A percentile compares a stretch with the other conserved stretches of the same genome.
These are phyloP conservation scores for Egretta garzetta DNA, from an alignment of 2,113 vertebrate genomes.

Conservation along the genomic window DNA sequence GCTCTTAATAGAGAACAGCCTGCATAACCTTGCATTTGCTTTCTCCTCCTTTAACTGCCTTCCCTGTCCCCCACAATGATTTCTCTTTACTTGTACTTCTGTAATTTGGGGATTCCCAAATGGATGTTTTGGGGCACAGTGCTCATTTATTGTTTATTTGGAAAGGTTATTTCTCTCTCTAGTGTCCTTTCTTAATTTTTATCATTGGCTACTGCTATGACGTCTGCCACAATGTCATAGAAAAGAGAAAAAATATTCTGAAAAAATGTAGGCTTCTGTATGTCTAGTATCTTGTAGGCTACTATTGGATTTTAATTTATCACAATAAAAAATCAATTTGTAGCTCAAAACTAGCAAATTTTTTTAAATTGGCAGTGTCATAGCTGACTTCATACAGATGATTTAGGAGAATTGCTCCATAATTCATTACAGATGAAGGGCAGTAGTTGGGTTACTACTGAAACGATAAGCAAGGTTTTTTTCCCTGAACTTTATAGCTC, in stretches of 20 bases:
- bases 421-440: slow-evolving; percentile 41
- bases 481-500: neutral
- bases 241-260: slow-evolving; percentile 2
- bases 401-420: slow-evolving; percentile 49
- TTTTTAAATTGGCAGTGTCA: slow-evolving; percentile 59
- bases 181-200: neutral
- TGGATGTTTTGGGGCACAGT: neutral
- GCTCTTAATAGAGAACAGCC: neutral
- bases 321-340: slow-evolving; percentile 71
- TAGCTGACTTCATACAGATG: slow-evolving; percentile 39
- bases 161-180: neutral
- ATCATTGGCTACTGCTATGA: neutral
- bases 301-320: slow-evolving; percentile 74
- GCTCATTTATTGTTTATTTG: neutral
- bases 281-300: slow-evolving; percentile 44
- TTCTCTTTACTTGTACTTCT: neutral
- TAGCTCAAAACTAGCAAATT: slow-evolving; percentile 64
- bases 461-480: slow-evolving; percentile 14
- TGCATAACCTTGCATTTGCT: neutral
- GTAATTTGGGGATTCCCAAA: neutral
- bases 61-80: neutral
- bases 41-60: neutral
- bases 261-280: neutral
- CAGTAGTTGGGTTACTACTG: neutral
- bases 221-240: neutral